Evolutionary conservation across 2,888 invertebrate species (phyloP).

Genomic region (Pollenia amentaria): DNA sequence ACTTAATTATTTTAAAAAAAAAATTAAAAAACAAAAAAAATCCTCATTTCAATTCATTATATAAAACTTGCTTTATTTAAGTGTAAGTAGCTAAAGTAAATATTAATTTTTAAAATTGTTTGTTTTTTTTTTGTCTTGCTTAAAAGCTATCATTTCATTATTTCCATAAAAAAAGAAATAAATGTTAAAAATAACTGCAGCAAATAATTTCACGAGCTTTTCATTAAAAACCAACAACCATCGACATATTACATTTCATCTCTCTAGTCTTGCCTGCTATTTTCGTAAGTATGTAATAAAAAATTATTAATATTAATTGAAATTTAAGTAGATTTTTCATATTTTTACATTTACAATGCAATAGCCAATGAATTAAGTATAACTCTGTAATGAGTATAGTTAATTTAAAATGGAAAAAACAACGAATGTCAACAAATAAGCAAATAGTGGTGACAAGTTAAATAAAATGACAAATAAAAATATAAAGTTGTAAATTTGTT

Average conservation of each 20-base stretch:
- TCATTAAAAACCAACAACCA: slow-evolving; percentile 34
- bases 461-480: not conserved
- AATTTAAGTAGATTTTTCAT: slow-evolving; percentile 68
- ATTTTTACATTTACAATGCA: slow-evolving; percentile 29
- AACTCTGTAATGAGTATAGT: slow-evolving; percentile 26
- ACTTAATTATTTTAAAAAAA: no score
- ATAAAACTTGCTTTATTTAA: not conserved
- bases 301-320: slow-evolving; percentile 72
- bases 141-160: slow-evolving; percentile 43
- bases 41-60: not conserved
- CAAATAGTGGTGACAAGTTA: slow-evolving; percentile 28
- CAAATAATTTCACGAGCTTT: slow-evolving; percentile 10
- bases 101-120: slow-evolving; percentile 5
- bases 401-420: slow-evolving; percentile 34
- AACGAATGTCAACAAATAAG: slow-evolving; percentile 3
- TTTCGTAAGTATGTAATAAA: slow-evolving; percentile 52
- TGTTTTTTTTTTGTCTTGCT: not conserved
- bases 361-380: slow-evolving; percentile 42
- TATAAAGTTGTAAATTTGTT: not conserved
- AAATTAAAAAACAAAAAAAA: no score
- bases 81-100: slow-evolving; percentile 6
- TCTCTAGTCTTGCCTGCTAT: not conserved
- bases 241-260: slow-evolving; percentile 31
- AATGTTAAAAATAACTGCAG: not conserved
- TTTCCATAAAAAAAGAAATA: slow-evolving; percentile 6